phyloP scores from a whole-genome alignment of 2,888 invertebrate genomes.

The Galerucella pusilla region DNA sequence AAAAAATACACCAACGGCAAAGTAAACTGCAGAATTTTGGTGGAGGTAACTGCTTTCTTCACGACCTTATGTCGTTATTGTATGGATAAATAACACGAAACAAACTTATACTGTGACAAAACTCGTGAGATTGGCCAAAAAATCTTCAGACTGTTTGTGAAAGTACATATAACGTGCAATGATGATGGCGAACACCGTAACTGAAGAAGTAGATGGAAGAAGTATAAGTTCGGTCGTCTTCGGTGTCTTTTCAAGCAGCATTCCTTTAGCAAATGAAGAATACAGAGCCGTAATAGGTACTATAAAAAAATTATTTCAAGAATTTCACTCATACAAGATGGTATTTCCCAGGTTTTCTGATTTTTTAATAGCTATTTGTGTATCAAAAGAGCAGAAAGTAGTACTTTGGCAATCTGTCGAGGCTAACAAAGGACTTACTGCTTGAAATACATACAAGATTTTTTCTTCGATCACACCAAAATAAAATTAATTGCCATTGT shows the following conservation, averaged over 20 bases:
- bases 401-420: too few relatives aligned
- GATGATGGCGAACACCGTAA: conserved; percentile 17
- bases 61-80: neutral
- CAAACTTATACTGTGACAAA: conserved; percentile 6
- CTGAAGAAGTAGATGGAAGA: conserved; percentile 14
- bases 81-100: neutral
- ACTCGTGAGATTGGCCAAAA: neutral
- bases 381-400: too few relatives aligned
- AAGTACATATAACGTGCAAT: conserved; percentile 29
- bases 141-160: conserved; percentile 2
- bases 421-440: too few relatives aligned
- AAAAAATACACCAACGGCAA: neutral
- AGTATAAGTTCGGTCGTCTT: conserved; percentile 41
- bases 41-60: neutral
- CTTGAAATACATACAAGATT: too few relatives aligned
- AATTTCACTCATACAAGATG: too few relatives aligned
- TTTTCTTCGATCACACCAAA: too few relatives aligned
- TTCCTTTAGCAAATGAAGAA: conserved; percentile 29
- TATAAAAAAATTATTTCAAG: too few relatives aligned
- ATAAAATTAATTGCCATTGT: too few relatives aligned
- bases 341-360: too few relatives aligned
- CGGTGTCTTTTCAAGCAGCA: conserved; percentile 49
- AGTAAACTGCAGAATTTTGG: neutral
- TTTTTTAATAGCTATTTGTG: too few relatives aligned
- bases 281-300: conserved; percentile 15